Base-by-base conservation (phyloP, 2,113 vertebrate genomes). In the Murina feae region DNA sequence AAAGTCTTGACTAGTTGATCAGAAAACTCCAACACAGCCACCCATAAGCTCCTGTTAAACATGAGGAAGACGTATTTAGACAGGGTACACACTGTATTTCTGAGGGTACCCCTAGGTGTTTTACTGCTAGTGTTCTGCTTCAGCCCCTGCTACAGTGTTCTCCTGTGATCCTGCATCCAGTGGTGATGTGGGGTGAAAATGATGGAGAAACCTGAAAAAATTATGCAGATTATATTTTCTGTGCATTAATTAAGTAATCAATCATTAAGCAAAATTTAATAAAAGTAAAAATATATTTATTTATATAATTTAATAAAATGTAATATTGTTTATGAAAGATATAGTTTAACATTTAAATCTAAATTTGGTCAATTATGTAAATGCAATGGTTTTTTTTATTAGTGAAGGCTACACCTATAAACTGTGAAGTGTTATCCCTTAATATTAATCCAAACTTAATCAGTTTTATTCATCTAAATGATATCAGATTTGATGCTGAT, bases 71-170 rank as follows among this genome's bases (percentile, higher is more conserved):
- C 37, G 32, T n/a, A 1, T 49, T 72, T 21, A 37, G 9, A 9
- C 1, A 0, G 11, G 74, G 32, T 5, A 35, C 9, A 2, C 4
- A 1, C 20, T 0, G 0, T 32, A 1, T 30, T 42, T 53, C 6
- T 6, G 25, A 13, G 39, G 3, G 0, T 32, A 5, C 63, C 80
- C 20, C 17, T 30, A 5, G 39, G 1, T 28, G 28, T 30, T 55
- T 44, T 37, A 3, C 5, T 53, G 2, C 14, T 3, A 0, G 5
- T 16, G 8, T 17, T 42, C 44, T 14, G 7, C 6, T 37, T 1
- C 8, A 8, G 23, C 28, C n/a, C 55, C 49, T 28, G 8, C 32
- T 47, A 11, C 12, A 17, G 0, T 4, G 1, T 55, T 10, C 9
- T 76, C 60, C 18, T n/a, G 8, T 25, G 10, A 23, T 1, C 60